Evolutionary conservation across 2,888 invertebrate genomes (phyloP), one percentile per base, ranked within the genome.

Genomic region (Linnaemya vulpina): DNA sequence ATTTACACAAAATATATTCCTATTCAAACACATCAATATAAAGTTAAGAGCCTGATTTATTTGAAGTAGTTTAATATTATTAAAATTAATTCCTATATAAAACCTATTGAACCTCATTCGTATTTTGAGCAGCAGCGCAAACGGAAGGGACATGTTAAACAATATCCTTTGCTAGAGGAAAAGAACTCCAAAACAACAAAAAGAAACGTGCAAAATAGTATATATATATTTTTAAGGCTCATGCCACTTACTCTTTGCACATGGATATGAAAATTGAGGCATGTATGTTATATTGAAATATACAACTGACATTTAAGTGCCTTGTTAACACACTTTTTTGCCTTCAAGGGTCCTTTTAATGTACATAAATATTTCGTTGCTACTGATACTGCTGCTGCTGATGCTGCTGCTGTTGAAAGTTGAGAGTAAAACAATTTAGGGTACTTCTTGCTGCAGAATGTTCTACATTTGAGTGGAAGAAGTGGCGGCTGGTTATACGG

Each of bases 311-410:
- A 74, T 78, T 74, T 74, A 81, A 85, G 77, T 77, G 81, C 62
- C 81, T 81, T 81, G 84, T 85, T 85, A 85, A 85, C 84, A 85
- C 70, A 85, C 68, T 70, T 81, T 77, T 67, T 49, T 81, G 81
- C 70, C 81, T 78, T 78, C 30, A 71, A 74, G 78, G 55, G 76
- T 76, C 71, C 71, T 67, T 76, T 82, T 71, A 11, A 51, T 60
- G 7, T 55, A n/a, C 17, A 17, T 35, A 17, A 13, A 22, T 17
- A 51, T 46, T 17, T 43, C 68, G 35, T 15, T 62, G 25, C 38
- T 63, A 9, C 35, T 53, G 17, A 35, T 30, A 17, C 38, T 65
- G 65, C 49, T 81, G 30, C 30, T 30, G 30, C 30, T 30, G 30
- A 2, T 53, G 22, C 62, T 25, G 13, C 46, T 73, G 73, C 65